These are phyloP conservation scores for Takifugu rubripes DNA, from an alignment of 2,797 vertebrate species.

Conservation along the genomic window DNA sequence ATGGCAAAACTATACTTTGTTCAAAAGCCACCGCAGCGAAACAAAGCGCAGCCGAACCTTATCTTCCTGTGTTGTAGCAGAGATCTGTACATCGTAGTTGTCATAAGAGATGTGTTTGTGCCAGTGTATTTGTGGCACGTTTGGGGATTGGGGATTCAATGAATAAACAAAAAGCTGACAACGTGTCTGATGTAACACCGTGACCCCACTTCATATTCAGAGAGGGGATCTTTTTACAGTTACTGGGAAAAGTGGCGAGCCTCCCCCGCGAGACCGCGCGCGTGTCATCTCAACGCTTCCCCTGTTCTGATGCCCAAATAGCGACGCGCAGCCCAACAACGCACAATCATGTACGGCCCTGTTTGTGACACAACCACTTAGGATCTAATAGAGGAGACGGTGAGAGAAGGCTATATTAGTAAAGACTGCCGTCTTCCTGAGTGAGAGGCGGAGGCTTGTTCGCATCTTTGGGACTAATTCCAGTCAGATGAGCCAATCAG, in stretches of 20 bases:
- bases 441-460: constrained; percentile 11
- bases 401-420: constrained; percentile 39
- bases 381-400: constrained; percentile 57
- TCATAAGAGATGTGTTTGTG: constrained; percentile 71
- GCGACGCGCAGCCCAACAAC: constrained; percentile 66
- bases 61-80: constrained; percentile 51
- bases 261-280: constrained; percentile 60
- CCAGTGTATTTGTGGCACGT: constrained; percentile 67
- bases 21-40: constrained; percentile 54
- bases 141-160: constrained; percentile 73
- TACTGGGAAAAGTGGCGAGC: constrained; percentile 70
- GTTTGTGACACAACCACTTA: constrained; percentile 71
- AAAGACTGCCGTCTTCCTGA: constrained; percentile 30
- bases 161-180: constrained; percentile 79
- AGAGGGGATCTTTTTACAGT: constrained; percentile 70
- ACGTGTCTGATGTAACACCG: constrained; percentile 75
- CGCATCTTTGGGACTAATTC: constrained; percentile 71
- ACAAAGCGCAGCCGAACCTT: constrained; percentile 53
- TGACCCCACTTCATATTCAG: constrained; percentile 76
- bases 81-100: constrained; percentile 68
- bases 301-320: constrained; percentile 70
- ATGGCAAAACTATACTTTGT: constrained; percentile 51
- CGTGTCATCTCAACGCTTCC: constrained; percentile 72
- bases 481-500: constrained; percentile 66
- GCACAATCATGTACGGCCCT: constrained; percentile 52